Base-by-base conservation (phyloP, 1,140 invertebrate species). In the Epicauta chinensis region DNA sequence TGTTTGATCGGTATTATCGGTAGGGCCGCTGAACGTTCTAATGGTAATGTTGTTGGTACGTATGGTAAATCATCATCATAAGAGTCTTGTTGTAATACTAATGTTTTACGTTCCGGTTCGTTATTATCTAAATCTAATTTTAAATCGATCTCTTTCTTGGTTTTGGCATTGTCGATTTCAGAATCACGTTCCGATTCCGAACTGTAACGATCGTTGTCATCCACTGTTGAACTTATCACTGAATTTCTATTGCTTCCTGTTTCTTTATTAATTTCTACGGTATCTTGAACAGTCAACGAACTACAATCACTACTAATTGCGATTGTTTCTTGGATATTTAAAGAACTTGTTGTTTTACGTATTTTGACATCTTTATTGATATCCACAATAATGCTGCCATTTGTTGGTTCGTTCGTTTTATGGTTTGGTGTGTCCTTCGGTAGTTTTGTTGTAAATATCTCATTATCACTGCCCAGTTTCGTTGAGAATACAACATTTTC, bases 1-100 rank as follows among this genome's bases (percentile, higher is more conserved):
- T 89, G 82, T 61, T 84, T 85, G 37, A 90, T 79, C 14, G 90
- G 89, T 37, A 91, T 77, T 47, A 92, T 86, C 1, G 87, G 85
- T 45, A 91, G 73, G 11, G 84, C 89, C 36, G 86, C 77, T 5
- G 89, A 86, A 38, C 89, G 81, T 72, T 92, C 89, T 64, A 82
- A 73, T 11, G 89, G 89, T 47, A 92, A 69, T 30, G 89, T 92
- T 2, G 89, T 92, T 34, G 89, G 88, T 53, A 92, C 81, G 63
- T 89, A 91, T 1, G 90, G 90, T 61, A 92, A 72, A 72, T 92
- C 89, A 47, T 89, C 88, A 53, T 93, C 89, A 57, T 91, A 88
- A 7, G 87, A 89, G 58, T 90, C 87, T 58, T 90, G 86, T 59
- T 83, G 78, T 37, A 85, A 77, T 2, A 88, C 83, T 16, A 93